Conservation (phyloP, 2,888 invertebrate genomes). For the Sepioteuthis lessoniana region DNA sequence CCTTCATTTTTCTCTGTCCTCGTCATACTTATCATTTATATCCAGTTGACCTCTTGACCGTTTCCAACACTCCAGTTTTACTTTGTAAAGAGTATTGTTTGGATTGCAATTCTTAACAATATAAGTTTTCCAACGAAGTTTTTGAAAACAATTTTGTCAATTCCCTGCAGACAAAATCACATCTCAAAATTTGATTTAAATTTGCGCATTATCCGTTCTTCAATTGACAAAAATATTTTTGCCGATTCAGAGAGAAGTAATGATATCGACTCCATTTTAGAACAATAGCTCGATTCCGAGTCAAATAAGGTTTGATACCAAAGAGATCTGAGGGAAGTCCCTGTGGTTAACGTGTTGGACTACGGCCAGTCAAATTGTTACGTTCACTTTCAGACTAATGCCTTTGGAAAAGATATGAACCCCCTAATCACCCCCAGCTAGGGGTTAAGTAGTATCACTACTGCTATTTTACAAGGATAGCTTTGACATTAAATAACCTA, state of each 20-base stretch:
- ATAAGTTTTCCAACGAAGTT: not conserved
- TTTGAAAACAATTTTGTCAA: not conserved
- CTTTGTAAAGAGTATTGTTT: not conserved
- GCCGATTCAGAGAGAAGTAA: not conserved
- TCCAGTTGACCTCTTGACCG: not conserved
- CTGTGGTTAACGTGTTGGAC: too few species aligned
- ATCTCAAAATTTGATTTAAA: not conserved
- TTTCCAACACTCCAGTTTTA: not conserved
- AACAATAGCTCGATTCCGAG: not conserved
- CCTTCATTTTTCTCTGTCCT: not conserved
- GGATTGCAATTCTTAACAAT: not conserved
- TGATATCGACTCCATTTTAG: not conserved
- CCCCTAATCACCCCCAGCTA: too few species aligned
- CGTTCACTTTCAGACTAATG: too few species aligned
- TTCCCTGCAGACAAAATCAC: not conserved
- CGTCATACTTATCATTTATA: not conserved
- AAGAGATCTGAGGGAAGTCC: too few species aligned
- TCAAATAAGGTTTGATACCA: not conserved
- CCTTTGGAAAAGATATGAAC: too few species aligned
- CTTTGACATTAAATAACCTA: too few species aligned
- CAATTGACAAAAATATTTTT: not conserved
- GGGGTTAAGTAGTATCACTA: too few species aligned
- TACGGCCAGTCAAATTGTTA: too few species aligned
- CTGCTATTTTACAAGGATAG: too few species aligned
- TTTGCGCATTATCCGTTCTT: not conserved